These are phyloP conservation scores for Incurvaria masculella DNA, from an alignment of 2,888 invertebrate genomes.

Conservation along the genomic window DNA sequence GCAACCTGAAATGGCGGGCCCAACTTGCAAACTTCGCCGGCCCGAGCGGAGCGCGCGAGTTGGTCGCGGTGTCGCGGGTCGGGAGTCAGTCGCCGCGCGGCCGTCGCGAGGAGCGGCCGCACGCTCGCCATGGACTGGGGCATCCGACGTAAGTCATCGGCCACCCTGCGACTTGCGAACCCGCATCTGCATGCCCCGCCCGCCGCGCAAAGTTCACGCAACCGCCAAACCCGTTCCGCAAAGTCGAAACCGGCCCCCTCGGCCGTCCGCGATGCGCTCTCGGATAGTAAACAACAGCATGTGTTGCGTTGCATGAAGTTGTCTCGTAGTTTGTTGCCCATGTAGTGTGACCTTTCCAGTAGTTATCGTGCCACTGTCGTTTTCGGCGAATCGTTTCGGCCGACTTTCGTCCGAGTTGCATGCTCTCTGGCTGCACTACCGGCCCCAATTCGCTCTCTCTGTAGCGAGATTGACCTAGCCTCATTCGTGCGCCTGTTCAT, in stretches of 20 bases:
- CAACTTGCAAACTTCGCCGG: constrained; percentile 3
- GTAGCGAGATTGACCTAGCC: not conserved
- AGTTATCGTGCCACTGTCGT: not conserved
- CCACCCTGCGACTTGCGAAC: constrained; percentile 23
- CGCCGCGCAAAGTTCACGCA: not conserved
- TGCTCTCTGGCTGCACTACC: too few species aligned
- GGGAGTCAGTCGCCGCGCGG: constrained; percentile 37
- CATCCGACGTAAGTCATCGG: constrained; percentile 50
- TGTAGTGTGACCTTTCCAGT: not conserved
- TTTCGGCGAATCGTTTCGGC: not conserved
- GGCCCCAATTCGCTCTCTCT: too few species aligned
- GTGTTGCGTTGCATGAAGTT: not conserved
- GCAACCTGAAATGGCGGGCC: not conserved
- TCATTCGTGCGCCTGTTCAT: not conserved
- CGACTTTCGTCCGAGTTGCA: not conserved
- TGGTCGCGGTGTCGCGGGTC: constrained; percentile 15
- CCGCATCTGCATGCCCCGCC: constrained; percentile 6
- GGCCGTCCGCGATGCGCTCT: too few species aligned
- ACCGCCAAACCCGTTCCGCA: not conserved
- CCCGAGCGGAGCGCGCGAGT: constrained; percentile 40
- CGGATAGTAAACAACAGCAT: constrained; percentile 43
- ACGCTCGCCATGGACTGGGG: constrained; percentile 49
- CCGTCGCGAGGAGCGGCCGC: constrained; percentile 41
- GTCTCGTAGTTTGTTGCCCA: not conserved
- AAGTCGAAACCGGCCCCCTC: not conserved